Percentiles rank a stretch among this genome's conserved stretches.
Conservation (phyloP, 2,113 vertebrate genomes). For the Campylomormyrus tamandua region DNA sequence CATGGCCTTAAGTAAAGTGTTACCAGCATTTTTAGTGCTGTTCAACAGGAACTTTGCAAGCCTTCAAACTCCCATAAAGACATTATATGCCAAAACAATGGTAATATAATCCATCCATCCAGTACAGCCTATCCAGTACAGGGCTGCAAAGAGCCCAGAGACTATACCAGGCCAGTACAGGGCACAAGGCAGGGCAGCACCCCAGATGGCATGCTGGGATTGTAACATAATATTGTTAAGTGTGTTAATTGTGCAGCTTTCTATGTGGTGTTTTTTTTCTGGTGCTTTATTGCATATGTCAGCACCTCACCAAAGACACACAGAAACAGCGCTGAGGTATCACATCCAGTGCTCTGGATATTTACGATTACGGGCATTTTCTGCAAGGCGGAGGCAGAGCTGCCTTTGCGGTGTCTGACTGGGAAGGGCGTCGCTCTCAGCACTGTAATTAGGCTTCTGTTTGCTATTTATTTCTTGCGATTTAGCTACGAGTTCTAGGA, state of each 20-base stretch:
- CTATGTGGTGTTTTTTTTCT: not conserved
- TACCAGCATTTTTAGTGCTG: not conserved
- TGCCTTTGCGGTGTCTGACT: not conserved
- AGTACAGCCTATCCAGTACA: not conserved
- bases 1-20: too few species aligned
- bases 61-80: not conserved
- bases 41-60: not conserved
- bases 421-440: not conserved
- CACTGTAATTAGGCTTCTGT: not conserved
- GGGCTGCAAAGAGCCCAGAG: not conserved
- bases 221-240: not conserved
- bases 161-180: not conserved
- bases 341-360: not conserved
- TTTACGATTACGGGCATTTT: not conserved
- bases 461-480: not conserved
- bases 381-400: not conserved
- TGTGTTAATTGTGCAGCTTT: not conserved
- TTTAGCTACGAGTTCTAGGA: not conserved
- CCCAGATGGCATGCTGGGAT: not conserved
- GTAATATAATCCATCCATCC: not conserved
- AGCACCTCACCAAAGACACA: not conserved
- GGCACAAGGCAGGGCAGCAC: not conserved
- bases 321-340: not conserved
- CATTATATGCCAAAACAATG: not conserved
- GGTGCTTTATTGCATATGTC: not conserved